Conservation (phyloP, 2,113 vertebrate species). For the Steatornis caripensis region DNA sequence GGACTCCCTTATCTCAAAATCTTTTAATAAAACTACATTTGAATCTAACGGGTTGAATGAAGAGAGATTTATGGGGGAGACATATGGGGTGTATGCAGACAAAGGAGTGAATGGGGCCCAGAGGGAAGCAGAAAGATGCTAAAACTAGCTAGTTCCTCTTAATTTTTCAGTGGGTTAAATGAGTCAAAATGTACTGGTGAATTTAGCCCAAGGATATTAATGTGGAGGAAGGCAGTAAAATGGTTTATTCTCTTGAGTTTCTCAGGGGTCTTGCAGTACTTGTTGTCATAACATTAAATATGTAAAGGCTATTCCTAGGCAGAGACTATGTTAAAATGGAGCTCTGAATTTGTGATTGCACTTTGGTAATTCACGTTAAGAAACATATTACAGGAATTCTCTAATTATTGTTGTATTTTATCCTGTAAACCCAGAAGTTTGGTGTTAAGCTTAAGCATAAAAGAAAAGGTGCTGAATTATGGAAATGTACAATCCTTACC, state of each 20-base stretch:
- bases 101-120: background rate
- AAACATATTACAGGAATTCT: background rate
- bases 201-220: background rate
- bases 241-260: background rate
- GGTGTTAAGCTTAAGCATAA: background rate
- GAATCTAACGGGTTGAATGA: background rate
- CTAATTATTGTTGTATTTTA: background rate
- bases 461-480: background rate
- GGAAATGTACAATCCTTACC: background rate
- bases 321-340: background rate
- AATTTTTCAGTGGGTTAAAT: background rate
- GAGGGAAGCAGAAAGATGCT: background rate
- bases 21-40: background rate
- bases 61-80: background rate
- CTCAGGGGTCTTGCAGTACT: background rate
- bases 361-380: background rate
- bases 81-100: background rate
- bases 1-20: background rate
- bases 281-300: background rate
- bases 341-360: background rate
- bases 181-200: background rate
- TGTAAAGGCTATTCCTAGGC: background rate
- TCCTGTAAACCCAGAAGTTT: background rate
- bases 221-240: background rate
- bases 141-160: background rate